Evolutionary conservation across 64 coral and sea anemone genomes (phyloP).

Genomic region (Stylophora pistillata): DNA sequence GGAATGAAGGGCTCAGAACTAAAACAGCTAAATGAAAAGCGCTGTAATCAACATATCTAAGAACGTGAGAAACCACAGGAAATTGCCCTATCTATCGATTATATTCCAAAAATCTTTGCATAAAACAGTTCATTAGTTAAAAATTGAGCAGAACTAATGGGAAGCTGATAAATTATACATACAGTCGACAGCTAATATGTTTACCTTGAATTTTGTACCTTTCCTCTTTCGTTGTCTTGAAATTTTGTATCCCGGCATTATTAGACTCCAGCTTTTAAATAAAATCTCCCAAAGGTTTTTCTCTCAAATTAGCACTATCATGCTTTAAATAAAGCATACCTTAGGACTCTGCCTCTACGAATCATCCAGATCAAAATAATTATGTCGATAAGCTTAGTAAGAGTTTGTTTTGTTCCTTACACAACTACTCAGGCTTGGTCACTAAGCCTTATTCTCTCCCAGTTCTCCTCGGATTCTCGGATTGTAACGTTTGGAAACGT

Average conservation of each 20-base stretch:
- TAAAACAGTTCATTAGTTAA: too few relatives aligned
- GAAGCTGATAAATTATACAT: background rate
- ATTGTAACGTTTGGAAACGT: constrained; percentile 17
- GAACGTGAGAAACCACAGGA: too few relatives aligned
- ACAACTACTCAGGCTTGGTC: background rate
- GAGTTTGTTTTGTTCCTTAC: too few relatives aligned
- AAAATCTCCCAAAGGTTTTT: background rate
- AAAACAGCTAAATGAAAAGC: too few relatives aligned
- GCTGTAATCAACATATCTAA: too few relatives aligned
- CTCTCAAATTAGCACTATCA: background rate
- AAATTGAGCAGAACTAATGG: too few relatives aligned
- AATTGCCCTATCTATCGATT: too few relatives aligned
- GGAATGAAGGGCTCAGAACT: too few relatives aligned
- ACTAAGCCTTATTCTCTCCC: background rate
- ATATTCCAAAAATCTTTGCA: too few relatives aligned
- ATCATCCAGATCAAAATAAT: background rate
- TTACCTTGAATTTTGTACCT: constrained; percentile 26
- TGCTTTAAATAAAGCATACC: background rate
- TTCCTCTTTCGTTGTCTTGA: constrained; percentile 27
- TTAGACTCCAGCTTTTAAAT: background rate
- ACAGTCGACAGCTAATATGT: background rate
- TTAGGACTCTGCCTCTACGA: background rate
- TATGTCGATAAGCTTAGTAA: background rate
- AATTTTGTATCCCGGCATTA: constrained; percentile 19
- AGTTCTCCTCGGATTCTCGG: background rate